Percentiles rank a stretch among this genome's conserved stretches.
Conservation (phyloP, 2,113 vertebrate species). For the Corvus cornix region DNA sequence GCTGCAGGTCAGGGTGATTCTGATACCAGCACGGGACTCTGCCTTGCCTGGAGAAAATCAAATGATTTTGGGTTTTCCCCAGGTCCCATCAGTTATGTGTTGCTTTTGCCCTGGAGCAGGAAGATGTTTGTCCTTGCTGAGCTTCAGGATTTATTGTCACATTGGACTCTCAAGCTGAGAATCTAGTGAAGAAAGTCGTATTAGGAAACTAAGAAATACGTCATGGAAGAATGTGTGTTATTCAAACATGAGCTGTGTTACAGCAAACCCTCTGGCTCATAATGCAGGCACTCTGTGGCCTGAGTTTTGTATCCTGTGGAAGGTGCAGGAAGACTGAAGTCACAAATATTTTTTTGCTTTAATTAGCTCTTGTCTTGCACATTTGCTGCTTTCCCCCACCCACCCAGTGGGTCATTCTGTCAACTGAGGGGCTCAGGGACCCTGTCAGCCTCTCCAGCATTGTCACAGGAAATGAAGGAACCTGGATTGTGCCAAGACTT, state of each 20-base stretch:
- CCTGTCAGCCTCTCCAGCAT: not conserved
- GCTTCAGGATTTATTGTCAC: not conserved
- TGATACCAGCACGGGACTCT: not conserved
- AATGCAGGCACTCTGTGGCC: not conserved
- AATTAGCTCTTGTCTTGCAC: not conserved
- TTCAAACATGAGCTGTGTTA: not conserved
- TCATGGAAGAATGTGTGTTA: not conserved
- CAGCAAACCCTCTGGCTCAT: not conserved
- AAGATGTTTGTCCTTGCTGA: not conserved
- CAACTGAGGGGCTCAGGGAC: not conserved
- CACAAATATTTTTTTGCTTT: not conserved
- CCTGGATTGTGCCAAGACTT: not conserved
- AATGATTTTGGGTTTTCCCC: not conserved
- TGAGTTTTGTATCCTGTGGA: not conserved
- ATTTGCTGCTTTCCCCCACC: not conserved
- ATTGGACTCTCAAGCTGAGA: not conserved
- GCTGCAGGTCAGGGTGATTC: not conserved
- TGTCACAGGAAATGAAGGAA: not conserved
- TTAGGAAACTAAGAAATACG: not conserved
- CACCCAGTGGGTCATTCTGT: rapidly evolving
- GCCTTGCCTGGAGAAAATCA: not conserved
- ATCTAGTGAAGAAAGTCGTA: not conserved
- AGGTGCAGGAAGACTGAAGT: not conserved
- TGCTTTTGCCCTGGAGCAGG: not conserved
- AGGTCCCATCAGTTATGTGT: not conserved